These are phyloP conservation scores for Pantala flavescens DNA, from an alignment of 1,140 invertebrate genomes.

Conservation along the genomic window DNA sequence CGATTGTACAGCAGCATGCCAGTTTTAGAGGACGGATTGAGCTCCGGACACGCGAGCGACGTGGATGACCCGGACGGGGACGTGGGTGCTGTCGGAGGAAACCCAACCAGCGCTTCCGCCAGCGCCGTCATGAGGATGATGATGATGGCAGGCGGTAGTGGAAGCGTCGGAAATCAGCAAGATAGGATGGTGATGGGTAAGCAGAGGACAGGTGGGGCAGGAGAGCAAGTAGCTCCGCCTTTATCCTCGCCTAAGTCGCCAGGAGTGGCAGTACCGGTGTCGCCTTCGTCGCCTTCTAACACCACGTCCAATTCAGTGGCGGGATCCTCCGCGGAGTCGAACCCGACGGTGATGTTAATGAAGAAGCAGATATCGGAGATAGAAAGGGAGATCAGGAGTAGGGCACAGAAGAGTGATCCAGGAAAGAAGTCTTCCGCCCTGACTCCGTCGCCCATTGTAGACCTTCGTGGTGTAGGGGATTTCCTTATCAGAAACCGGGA, in stretches of 20 bases:
- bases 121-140: background rate
- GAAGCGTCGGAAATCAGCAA: constrained; percentile 22
- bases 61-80: constrained; percentile 43
- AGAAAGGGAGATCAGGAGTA: constrained; percentile 57
- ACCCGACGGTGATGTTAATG: constrained; percentile 49
- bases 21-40: constrained; percentile 86
- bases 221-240: constrained; percentile 19
- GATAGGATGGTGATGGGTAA: constrained; percentile 24
- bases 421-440: constrained; percentile 17
- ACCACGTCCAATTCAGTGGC: constrained; percentile 14
- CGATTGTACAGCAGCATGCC: constrained; percentile 69
- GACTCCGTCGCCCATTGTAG: constrained; percentile 7
- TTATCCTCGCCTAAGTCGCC: constrained; percentile 14
- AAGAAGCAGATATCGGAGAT: constrained; percentile 64
- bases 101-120: constrained; percentile 8
- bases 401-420: constrained; percentile 28
- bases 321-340: constrained; percentile 20
- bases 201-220: constrained; percentile 13
- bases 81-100: constrained; percentile 13
- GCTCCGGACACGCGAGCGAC: constrained; percentile 84
- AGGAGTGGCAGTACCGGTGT: constrained; percentile 18
- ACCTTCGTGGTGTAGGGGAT: constrained; percentile 16
- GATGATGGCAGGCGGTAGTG: constrained; percentile 15
- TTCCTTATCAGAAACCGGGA: constrained; percentile 31
- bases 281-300: constrained; percentile 17